Conservation (phyloP, 23 tunicate species). For the Phallusia fumigata region DNA sequence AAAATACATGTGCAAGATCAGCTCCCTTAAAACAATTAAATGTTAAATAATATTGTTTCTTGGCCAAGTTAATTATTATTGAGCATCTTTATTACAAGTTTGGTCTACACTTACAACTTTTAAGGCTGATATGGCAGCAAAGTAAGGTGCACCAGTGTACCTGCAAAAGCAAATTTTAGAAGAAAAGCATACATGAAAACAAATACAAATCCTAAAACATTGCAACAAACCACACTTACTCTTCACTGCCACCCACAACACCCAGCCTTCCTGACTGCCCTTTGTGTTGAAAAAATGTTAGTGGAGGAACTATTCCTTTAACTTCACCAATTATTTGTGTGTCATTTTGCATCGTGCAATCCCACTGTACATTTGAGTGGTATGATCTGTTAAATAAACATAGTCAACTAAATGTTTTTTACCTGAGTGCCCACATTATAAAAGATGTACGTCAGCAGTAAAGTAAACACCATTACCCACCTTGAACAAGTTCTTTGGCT, state of each 20-base stretch:
- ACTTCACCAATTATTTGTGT: conserved; percentile 32
- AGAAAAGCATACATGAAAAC: neutral
- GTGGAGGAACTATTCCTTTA: conserved; percentile 35
- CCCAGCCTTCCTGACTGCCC: conserved; percentile 80
- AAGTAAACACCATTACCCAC: neutral
- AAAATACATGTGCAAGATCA: conserved; percentile 84
- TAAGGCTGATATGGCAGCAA: conserved; percentile 84
- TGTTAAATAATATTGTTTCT: neutral
- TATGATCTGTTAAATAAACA: neutral
- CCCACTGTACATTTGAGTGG: neutral
- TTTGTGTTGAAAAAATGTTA: conserved; percentile 45
- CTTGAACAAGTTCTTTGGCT: neutral
- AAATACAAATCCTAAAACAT: too few relatives aligned
- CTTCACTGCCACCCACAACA: conserved; percentile 77
- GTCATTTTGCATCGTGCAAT: neutral
- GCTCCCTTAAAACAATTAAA: conserved; percentile 84
- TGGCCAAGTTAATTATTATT: neutral
- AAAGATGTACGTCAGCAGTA: too few relatives aligned
- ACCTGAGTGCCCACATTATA: too few relatives aligned
- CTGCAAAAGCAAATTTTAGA: conserved; percentile 29
- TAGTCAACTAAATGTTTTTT: too few relatives aligned
- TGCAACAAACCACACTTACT: conserved; percentile 31
- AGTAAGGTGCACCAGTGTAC: conserved; percentile 95
- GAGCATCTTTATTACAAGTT: too few relatives aligned
- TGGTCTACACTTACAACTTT: conserved; percentile 56